Evolutionary conservation across 2,888 invertebrate species (phyloP), one percentile per base, ranked within the genome.

Genomic region (Agrotis exclamationis): DNA sequence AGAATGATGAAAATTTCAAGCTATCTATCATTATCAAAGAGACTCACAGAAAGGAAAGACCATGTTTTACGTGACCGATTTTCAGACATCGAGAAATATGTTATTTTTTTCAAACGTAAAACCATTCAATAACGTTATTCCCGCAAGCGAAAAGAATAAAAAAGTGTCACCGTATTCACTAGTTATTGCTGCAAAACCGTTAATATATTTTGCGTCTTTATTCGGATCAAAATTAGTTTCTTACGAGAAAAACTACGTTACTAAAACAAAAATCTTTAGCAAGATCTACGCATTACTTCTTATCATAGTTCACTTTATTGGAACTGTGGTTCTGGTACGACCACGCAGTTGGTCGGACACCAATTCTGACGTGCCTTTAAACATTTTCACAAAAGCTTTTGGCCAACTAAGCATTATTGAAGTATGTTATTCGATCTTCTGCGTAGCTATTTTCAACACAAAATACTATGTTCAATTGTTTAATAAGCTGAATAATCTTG

Each of bases 281-380:
- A 92, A 89, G 77, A 59, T 89, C 0, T 90, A 92, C 75, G 85
- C 85, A 53, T 22, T 91, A 5, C 50, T 86, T n/a, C 28, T 91
- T 14, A 83, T 92, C 44, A 20, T 60, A 22, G 33, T 67, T 28
- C 80, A 88, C 20, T 28, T 86, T 4, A 48, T 74, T 13, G 28
- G 86, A 1, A 3, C 66, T 48, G 76, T 82, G 3, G 16, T 75
- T 6, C 77, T 84, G n/a, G 51, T 91, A 0, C 85, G 56, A 20
- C 91, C 92, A 1, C 69, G 65, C 0, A 90, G 88, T 73, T 92
- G 91, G 92, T 70, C 64, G 1, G 84, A 88, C 3, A 90, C 90
- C 0, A 87, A 72, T 59, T 67, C 84, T 16, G 93, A 94, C 64
- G 67, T 90, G 5, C 93, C 94, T 1, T 73, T 94, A 5, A 90